phyloP scores from a whole-genome alignment of 2,113 vertebrate species.

The Prietella phreatophila region DNA sequence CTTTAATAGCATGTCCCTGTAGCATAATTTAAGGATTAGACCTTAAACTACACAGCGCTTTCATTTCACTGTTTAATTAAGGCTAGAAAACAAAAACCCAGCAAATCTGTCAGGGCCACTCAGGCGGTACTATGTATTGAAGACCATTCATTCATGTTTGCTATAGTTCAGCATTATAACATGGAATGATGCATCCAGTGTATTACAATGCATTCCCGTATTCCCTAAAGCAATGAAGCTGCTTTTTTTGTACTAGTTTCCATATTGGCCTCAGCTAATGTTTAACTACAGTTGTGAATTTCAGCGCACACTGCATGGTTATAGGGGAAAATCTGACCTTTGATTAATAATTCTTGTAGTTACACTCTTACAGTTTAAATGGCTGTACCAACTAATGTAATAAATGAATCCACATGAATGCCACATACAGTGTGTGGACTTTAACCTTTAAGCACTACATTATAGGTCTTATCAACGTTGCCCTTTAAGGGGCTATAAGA shows the following conservation, averaged over 20 bases:
- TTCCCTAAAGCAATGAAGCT: conserved; percentile 12
- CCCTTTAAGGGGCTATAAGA: conserved; percentile 36
- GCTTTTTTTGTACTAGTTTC: background rate
- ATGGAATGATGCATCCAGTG: conserved; percentile 31
- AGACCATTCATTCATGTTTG: conserved; percentile 50
- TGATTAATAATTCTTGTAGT: conserved; percentile 15
- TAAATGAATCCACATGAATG: background rate
- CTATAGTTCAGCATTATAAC: conserved; percentile 55
- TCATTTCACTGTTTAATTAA: conserved; percentile 53
- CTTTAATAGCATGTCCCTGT: conserved; percentile 46
- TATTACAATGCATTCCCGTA: background rate
- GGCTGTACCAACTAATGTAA: background rate
- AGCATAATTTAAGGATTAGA: conserved; percentile 54
- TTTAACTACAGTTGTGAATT: conserved; percentile 18
- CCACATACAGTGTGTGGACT: background rate
- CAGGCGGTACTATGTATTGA: conserved; percentile 40
- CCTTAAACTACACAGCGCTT: conserved; percentile 45
- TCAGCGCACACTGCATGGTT: background rate
- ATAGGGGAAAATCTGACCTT: background rate
- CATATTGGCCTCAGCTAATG: conserved; percentile 18
- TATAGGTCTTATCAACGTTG: conserved; percentile 39
- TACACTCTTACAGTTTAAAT: background rate
- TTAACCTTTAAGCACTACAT: background rate
- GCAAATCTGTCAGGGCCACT: conserved; percentile 44
- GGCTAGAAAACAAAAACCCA: conserved; percentile 31